Percentiles rank a stretch among this genome's conserved stretches.
phyloP scores from a whole-genome alignment of 2,113 vertebrate species.

The Salminus brasiliensis region DNA sequence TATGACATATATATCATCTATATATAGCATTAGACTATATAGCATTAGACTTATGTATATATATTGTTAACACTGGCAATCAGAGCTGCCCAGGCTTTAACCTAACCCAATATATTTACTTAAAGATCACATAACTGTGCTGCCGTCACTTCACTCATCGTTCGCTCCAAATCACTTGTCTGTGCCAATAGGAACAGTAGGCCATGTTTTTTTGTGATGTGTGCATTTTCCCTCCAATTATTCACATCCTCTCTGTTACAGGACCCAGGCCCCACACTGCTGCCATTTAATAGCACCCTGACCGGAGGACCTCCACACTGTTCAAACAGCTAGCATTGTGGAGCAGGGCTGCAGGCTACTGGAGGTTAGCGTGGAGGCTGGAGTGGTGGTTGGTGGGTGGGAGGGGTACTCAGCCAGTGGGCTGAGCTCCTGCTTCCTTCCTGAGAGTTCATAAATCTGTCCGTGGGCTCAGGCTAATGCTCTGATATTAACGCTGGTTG shows the following conservation, averaged over 20 bases:
- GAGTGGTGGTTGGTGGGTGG: constrained; percentile 32
- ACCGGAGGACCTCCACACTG: background rate
- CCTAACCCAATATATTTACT: no score
- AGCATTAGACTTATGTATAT: no score
- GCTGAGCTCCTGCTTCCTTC: constrained; percentile 72
- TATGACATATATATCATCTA: no score
- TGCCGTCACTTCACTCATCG: no score
- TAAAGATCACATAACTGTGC: no score
- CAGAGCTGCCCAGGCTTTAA: no score
- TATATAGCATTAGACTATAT: no score
- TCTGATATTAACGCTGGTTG: constrained; percentile 71
- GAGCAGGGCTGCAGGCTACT: background rate
- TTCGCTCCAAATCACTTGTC: no score
- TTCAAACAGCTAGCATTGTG: background rate
- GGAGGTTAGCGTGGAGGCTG: background rate
- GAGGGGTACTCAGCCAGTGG: constrained; percentile 71
- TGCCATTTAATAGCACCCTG: background rate
- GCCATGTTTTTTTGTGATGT: background rate
- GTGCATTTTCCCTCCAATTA: no score
- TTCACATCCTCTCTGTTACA: constrained; percentile 52
- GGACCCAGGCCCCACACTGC: background rate
- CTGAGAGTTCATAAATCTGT: constrained; percentile 79
- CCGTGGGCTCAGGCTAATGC: constrained; percentile 60
- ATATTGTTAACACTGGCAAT: no score
- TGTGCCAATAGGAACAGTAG: background rate